These are phyloP conservation scores for Andrena bicolor DNA, from an alignment of 2,888 invertebrate genomes.

Conservation along the genomic window DNA sequence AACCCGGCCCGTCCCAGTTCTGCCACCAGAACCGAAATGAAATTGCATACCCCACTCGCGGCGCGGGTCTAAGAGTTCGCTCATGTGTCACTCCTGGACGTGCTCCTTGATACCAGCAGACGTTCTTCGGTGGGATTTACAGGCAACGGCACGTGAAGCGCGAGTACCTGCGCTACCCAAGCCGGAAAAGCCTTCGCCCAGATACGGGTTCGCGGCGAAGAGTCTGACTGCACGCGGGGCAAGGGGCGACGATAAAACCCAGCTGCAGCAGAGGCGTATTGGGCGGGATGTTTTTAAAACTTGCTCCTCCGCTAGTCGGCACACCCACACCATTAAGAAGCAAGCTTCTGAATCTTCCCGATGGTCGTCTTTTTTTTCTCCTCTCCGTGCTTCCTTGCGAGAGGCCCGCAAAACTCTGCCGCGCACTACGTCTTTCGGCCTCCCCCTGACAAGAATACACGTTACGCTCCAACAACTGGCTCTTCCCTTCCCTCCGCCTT, in stretches of 20 bases:
- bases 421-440: conserved; percentile 68
- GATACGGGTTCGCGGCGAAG: conserved; percentile 46
- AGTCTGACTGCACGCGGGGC: conserved; percentile 38
- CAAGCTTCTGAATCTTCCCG: conserved; percentile 45
- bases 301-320: conserved; percentile 67
- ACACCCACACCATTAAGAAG: conserved; percentile 73
- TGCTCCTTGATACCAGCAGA: conserved; percentile 68
- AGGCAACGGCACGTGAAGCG: conserved; percentile 61
- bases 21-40: conserved; percentile 44
- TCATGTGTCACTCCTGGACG: conserved; percentile 60
- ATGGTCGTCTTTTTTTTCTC: conserved; percentile 18
- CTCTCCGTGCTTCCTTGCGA: conserved; percentile 31
- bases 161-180: conserved; percentile 54
- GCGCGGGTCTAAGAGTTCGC: conserved; percentile 53
- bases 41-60: conserved; percentile 46
- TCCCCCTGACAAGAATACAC: conserved; percentile 77
- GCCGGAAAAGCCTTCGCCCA: conserved; percentile 49
- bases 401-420: conserved; percentile 58
- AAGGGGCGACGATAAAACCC: conserved; percentile 69
- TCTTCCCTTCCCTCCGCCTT: conserved; percentile 29
- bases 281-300: conserved; percentile 75
- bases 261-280: conserved; percentile 60
- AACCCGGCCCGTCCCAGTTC: too few species aligned
- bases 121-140: conserved; percentile 69
- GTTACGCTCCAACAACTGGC: conserved; percentile 79